Evolutionary conservation across 2,113 vertebrate species (phyloP).

Genomic region (Scomber japonicus): DNA sequence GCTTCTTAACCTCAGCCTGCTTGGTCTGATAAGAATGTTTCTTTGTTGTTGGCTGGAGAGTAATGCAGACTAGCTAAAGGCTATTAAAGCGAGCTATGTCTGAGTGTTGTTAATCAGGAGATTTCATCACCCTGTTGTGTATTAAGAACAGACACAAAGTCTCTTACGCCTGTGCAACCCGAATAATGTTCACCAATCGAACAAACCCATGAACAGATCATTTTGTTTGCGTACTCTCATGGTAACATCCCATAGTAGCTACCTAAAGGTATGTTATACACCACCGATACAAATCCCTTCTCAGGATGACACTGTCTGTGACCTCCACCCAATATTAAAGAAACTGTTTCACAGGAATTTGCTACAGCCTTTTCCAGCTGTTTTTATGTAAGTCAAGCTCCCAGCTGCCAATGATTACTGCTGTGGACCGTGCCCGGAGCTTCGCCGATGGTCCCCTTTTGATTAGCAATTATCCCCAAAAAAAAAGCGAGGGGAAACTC

Average conservation of each 20-base stretch:
- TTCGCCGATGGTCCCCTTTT: constrained; percentile 75
- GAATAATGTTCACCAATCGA: constrained; percentile 37
- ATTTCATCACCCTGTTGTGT: constrained; percentile 62
- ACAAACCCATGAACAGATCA: constrained; percentile 21
- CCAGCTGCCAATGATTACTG: constrained; percentile 80
- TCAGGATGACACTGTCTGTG: constrained; percentile 67
- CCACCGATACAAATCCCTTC: constrained; percentile 48
- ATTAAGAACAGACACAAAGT: constrained; percentile 44
- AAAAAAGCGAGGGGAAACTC: constrained; percentile 63
- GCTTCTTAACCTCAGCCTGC: constrained; percentile 79
- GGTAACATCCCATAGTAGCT: constrained; percentile 11
- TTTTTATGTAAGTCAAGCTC: constrained; percentile 66
- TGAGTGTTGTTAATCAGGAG: constrained; percentile 65
- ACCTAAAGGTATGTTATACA: constrained; percentile 27
- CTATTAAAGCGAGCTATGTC: constrained; percentile 67
- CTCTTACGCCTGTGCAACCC: constrained; percentile 6
- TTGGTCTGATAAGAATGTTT: constrained; percentile 77
- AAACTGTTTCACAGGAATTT: constrained; percentile 69
- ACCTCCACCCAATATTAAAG: constrained; percentile 64
- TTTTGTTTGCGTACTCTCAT: constrained; percentile 23
- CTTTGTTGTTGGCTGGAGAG: constrained; percentile 74
- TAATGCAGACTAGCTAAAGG: constrained; percentile 68
- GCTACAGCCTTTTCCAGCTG: constrained; percentile 61
- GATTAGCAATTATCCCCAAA: constrained; percentile 81
- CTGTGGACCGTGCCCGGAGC: constrained; percentile 64